Conservation (phyloP, 92 coral and sea anemone genomes). For the Epizoanthus rinbou region DNA sequence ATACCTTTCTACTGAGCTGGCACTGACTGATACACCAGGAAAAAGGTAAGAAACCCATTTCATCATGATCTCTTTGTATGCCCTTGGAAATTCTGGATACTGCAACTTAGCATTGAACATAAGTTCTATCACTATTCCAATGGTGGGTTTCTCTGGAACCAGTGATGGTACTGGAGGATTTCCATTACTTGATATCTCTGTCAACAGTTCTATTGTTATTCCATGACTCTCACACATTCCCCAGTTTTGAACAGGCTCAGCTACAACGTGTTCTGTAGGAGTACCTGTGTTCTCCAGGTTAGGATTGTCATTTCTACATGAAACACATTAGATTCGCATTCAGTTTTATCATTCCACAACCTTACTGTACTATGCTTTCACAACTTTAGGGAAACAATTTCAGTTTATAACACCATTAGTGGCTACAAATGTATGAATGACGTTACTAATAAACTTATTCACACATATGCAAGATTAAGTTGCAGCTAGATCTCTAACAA, state of each 20-base stretch:
- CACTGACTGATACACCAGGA: not conserved
- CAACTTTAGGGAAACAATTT: no score
- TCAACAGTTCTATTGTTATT: conserved; percentile 1
- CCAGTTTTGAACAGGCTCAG: not conserved
- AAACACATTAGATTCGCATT: no score
- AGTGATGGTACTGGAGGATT: not conserved
- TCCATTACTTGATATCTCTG: not conserved
- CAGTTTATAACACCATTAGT: no score
- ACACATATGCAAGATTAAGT: no score
- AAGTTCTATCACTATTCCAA: not conserved
- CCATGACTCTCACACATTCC: conserved; percentile 1
- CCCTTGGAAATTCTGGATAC: not conserved
- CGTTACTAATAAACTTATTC: no score
- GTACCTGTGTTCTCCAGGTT: no score
- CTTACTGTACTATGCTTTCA: no score
- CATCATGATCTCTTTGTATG: not conserved
- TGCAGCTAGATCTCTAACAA: no score
- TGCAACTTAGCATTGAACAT: not conserved
- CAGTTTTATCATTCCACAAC: no score
- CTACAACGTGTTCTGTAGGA: no score
- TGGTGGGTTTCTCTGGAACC: not conserved
- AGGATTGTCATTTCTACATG: no score
- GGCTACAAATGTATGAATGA: no score
- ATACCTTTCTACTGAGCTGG: not conserved
- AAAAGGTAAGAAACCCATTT: conserved; percentile 1